Evolutionary conservation across 2,888 invertebrate species (phyloP), one percentile per base, ranked within the genome.

Genomic region (Drosophila ochracea): DNA sequence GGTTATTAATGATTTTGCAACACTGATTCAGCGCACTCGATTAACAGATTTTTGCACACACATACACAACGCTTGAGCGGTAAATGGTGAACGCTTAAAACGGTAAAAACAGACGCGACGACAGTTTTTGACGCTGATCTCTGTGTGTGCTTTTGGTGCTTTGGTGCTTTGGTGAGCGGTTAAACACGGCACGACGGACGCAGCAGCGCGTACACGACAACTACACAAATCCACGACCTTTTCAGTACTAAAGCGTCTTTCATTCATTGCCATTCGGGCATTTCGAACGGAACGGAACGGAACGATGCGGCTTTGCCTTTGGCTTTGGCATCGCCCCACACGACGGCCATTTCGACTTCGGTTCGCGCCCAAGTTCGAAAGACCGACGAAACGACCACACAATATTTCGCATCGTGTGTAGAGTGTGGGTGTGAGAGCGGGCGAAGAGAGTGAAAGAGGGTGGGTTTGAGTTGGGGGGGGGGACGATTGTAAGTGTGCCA

Each of bases 181-280:
- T 62, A 21, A 70, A 80, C 78, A 76, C 76, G 80, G 65, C 71
- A 67, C 78, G 69, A 70, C 73, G 73, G 65, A 76, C 68, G 66
- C 71, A 53, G 52, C 68, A 52, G 62, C 64, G 75, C 80, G 74
- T 71, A 57, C 60, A 76, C 82, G 92, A 92, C 91, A 90, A 92
- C 92, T 92, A 89, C 83, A 92, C 92, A 91, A 93, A 92, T 91
- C 92, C 92, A 92, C 93, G 93, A 92, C 92, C 92, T 92, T 91
- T 92, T 93, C 82, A 92, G 90, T 92, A 92, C 92, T 92, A 90
- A 92, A 91, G 92, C 85, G 87, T 84, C 84, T 89, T 91, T 80
- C 81, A 76, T 83, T 86, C 87, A 91, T 90, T 84, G 78, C 68
- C 91, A 84, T 84, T 91, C 91, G 89, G 86, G 84, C 72, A 64